Evolutionary conservation across 2,113 vertebrate species (phyloP).

Genomic region (Cepphus grylle): DNA sequence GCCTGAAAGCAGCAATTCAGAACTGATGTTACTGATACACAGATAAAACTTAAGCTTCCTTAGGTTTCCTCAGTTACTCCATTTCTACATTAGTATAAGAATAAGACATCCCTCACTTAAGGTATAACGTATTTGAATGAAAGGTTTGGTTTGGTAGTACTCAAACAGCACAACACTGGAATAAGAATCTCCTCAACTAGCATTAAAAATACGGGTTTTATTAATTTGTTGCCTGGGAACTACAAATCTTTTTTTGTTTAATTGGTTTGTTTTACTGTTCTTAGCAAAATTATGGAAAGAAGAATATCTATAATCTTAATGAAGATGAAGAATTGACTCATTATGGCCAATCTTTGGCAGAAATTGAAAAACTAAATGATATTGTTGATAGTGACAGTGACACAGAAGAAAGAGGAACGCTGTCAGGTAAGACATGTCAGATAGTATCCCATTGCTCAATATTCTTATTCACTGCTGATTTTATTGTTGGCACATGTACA

Average conservation of each 20-base stretch:
- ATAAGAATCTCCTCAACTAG: background rate
- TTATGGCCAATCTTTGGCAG: conserved; percentile 93
- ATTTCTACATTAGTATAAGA: background rate
- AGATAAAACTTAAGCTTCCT: background rate
- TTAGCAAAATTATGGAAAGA: conserved; percentile 85
- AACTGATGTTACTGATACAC: background rate
- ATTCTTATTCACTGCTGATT: background rate
- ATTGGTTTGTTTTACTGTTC: background rate
- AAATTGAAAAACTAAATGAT: conserved; percentile 90
- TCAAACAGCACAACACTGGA: background rate
- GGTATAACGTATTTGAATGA: background rate
- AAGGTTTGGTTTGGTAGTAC: background rate
- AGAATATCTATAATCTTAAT: conserved; percentile 90
- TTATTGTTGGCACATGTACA: background rate
- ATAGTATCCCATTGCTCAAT: background rate
- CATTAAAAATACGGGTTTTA: background rate
- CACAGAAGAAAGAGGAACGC: conserved; percentile 80
- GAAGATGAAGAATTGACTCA: conserved; percentile 97
- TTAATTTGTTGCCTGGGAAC: background rate
- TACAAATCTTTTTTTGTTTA: background rate
- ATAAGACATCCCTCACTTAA: background rate
- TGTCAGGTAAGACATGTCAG: conserved; percentile 82
- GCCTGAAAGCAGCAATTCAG: background rate
- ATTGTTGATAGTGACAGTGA: conserved; percentile 88
- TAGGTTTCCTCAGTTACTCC: background rate